Base-by-base conservation (phyloP, 2,888 invertebrate species). In the Agriopis leucophaearia region DNA sequence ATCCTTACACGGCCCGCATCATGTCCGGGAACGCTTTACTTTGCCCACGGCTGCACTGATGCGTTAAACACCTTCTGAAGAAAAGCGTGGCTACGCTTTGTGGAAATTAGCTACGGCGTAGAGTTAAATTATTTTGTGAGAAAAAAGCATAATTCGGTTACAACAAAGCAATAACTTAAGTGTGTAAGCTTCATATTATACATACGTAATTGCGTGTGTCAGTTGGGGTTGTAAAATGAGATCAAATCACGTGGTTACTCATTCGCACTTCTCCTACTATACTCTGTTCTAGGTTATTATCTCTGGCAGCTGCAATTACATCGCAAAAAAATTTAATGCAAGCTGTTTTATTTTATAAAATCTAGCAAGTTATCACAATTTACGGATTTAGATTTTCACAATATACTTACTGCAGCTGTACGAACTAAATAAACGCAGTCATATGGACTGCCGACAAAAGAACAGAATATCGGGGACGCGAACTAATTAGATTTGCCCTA, bases 1-100 rank as follows among this genome's bases (percentile, higher is more conserved):
- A 57, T 73, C 60, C 50, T 69, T 65, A 66, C 69, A 69, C 50
- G 58, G 63, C 75, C 72, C 72, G 72, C 67, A 73, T 73, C 69
- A 45, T 72, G 72, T 72, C 63, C 61, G 51, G 48, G 55, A 54
- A 38, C 65, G 65, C 64, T 72, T 75, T 71, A 71, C 71, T 72
- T 71, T 68, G 58, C 59, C 45, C 61, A 56, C 52, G 61, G 52
- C 59, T 60, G 65, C 68, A 63, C 51, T 63, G 66, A 71, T 68
- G 66, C 71, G 68, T 70, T 59, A 68, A 73, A 75, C 68, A 58
- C 47, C 57, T 71, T 69, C 12, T 44, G 57, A 66, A 65, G 70
- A 64, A 69, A 60, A 60, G 45, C 36, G 42, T 15, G 13, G 58
- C 50, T 16, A 54, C 54, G 45, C 10, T 38, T 45, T 36, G 45